A percentile compares a stretch with the other conserved stretches of the same genome.
Conservation (phyloP, 2,888 invertebrate species). For the Callinectes sapidus region DNA sequence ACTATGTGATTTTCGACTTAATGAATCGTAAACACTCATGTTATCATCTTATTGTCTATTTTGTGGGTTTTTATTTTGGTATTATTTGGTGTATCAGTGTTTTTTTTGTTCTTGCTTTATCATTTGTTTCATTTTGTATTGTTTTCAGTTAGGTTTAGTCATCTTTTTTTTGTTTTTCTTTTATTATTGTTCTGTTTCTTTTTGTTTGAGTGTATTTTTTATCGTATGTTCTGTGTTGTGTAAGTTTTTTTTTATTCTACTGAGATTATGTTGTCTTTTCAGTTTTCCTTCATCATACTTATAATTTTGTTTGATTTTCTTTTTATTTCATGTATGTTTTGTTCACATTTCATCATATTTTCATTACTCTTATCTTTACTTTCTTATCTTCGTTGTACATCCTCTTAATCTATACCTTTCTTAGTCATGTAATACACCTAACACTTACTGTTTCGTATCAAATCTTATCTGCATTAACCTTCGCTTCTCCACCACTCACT, state of each 20-base stretch:
- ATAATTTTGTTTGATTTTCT: neutral
- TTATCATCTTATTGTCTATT: neutral
- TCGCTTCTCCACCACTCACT: too few relatives aligned
- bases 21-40: neutral
- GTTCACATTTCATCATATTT: neutral
- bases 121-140: neutral
- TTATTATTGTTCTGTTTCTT: neutral
- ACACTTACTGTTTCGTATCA: too few relatives aligned
- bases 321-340: neutral
- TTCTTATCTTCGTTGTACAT: neutral
- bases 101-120: neutral
- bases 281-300: neutral
- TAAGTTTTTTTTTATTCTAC: neutral
- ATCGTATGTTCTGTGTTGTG: neutral
- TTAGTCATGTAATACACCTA: neutral
- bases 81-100: neutral
- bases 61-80: neutral
- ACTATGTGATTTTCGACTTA: neutral
- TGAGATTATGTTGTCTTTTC: neutral
- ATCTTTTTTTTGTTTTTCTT: neutral
- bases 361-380: neutral
- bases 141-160: neutral
- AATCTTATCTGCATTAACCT: too few relatives aligned
- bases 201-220: neutral
- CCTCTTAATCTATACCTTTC: neutral